A percentile compares a stretch with the other conserved stretches of the same genome.
Conservation (phyloP, 2,888 invertebrate species). For the Urechis unicinctus region DNA sequence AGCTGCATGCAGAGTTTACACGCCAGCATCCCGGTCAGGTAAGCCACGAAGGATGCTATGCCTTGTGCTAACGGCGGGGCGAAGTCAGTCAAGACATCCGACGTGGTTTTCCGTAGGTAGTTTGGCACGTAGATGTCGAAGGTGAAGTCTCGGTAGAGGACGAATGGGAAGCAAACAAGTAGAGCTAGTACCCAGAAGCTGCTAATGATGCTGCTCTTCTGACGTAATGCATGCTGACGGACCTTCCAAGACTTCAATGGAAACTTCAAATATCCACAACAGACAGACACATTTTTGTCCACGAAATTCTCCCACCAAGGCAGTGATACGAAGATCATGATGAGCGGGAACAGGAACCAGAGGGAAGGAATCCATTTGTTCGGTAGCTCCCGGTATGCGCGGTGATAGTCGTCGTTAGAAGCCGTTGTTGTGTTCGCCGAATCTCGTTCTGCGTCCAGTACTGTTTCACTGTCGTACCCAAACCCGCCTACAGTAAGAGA, state of each 20-base stretch:
- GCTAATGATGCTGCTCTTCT: conserved; percentile 29
- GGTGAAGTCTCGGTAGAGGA: conserved; percentile 14
- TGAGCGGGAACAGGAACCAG: conserved; percentile 60
- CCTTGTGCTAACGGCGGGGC: conserved; percentile 3
- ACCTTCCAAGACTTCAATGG: conserved; percentile 20
- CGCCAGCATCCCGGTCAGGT: conserved; percentile 54
- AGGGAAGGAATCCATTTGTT: background rate
- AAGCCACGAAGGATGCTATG: conserved; percentile 47
- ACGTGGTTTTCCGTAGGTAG: background rate
- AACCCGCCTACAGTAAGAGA: background rate
- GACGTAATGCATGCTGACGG: conserved; percentile 27
- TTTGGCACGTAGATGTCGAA: conserved; percentile 4
- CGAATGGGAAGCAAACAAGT: conserved; percentile 28
- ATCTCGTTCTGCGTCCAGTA: background rate
- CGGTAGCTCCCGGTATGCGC: background rate
- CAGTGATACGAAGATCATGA: conserved; percentile 64
- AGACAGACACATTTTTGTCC: conserved; percentile 27
- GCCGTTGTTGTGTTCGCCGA: too few relatives aligned
- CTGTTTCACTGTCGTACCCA: background rate
- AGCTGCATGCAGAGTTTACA: conserved; percentile 55
- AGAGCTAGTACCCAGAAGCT: conserved; percentile 34
- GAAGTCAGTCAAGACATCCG: background rate
- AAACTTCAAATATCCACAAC: background rate
- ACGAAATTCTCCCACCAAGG: conserved; percentile 84
- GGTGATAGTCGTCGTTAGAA: too few relatives aligned